Evolutionary conservation across 2,797 vertebrate genomes (phyloP).

Genomic region (Pseudocheirus occidentalis): DNA sequence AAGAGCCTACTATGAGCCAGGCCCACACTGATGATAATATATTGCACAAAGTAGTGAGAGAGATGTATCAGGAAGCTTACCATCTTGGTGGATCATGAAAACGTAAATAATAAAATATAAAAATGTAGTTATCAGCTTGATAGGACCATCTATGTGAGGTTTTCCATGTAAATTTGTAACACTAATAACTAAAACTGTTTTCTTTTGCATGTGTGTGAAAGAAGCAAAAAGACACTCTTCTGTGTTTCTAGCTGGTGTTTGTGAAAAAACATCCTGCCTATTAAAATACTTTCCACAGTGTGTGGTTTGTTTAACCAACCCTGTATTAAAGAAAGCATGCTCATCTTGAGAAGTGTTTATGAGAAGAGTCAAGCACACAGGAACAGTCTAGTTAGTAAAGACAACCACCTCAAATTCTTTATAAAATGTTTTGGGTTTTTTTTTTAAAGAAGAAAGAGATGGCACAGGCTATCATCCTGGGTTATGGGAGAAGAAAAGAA

Average conservation of each 20-base stretch:
- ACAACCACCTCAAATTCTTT: background rate
- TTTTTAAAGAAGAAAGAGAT: background rate
- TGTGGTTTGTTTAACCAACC: background rate
- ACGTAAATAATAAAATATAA: background rate
- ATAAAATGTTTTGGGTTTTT: background rate
- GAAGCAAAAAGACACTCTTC: background rate
- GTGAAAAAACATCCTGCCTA: slow-evolving; percentile 10
- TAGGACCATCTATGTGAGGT: background rate
- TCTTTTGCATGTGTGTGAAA: background rate
- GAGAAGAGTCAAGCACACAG: background rate
- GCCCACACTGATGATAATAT: background rate
- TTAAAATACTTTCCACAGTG: background rate
- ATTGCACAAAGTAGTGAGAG: background rate
- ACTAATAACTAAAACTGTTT: slow-evolving; percentile 20
- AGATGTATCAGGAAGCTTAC: background rate
- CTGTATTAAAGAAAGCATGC: background rate
- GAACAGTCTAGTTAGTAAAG: background rate
- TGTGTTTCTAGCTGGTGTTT: background rate
- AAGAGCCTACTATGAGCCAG: background rate
- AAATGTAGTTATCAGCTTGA: background rate
- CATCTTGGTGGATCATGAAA: background rate
- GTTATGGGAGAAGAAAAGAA: background rate
- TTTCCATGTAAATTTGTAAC: slow-evolving; percentile 25
- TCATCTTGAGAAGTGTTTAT: background rate
- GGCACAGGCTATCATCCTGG: background rate